Evolutionary conservation across 2,113 vertebrate genomes (phyloP).

Genomic region (Synchiropus splendidus): DNA sequence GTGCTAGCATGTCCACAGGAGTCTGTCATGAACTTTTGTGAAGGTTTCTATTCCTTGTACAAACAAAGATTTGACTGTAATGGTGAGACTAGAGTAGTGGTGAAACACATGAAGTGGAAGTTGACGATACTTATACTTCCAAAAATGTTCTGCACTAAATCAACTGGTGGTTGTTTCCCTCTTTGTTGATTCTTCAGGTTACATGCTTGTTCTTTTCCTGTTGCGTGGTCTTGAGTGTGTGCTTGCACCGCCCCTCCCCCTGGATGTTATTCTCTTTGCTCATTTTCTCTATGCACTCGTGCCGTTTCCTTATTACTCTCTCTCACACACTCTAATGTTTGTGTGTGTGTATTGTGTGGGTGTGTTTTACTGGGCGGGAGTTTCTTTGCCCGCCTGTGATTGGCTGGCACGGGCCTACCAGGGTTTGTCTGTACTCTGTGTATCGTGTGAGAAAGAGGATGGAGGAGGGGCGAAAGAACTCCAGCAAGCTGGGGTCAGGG

Average conservation of each 20-base stretch:
- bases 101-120: too few species aligned
- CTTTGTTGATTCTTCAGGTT: slow-evolving; percentile 3
- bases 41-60: slow-evolving; percentile 11
- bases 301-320: slow-evolving; percentile 47
- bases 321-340: slow-evolving; percentile 43
- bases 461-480: slow-evolving; percentile 22
- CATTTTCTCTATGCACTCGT: slow-evolving; percentile 33
- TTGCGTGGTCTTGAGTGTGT: slow-evolving; percentile 44
- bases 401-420: slow-evolving; percentile 53
- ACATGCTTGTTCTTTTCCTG: slow-evolving; percentile 40
- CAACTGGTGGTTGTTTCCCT: too few species aligned
- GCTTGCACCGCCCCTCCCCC: slow-evolving; percentile 43
- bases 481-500: slow-evolving; percentile 64
- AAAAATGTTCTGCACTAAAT: neutral
- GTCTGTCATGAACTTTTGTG: too few species aligned
- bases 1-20: slow-evolving; percentile 6
- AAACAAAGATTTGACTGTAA: too few species aligned
- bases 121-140: too few species aligned
- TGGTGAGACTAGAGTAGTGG: too few species aligned
- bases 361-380: slow-evolving; percentile 58
- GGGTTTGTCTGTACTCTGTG: slow-evolving; percentile 47
- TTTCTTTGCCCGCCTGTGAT: slow-evolving; percentile 41
- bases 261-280: slow-evolving; percentile 31
- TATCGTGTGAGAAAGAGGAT: slow-evolving; percentile 44
- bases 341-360: slow-evolving; percentile 62